phyloP scores from a whole-genome alignment of 2,797 vertebrate genomes.

The Petrocephalus sullivani region DNA sequence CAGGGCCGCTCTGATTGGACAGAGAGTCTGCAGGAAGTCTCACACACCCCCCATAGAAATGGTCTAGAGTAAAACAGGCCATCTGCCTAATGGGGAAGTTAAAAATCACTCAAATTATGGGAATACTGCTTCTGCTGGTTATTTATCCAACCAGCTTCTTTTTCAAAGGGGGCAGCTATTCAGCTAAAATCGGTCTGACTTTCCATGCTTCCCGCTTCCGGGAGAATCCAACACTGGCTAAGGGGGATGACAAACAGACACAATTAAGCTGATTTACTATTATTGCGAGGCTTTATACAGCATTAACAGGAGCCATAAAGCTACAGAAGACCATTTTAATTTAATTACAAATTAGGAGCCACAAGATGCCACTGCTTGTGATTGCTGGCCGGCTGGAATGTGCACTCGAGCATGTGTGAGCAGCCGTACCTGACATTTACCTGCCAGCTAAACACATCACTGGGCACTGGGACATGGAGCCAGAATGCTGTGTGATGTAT shows the following conservation, averaged over 20 bases:
- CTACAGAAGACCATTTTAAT: neutral
- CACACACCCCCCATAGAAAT: constrained; percentile 41
- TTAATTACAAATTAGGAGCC: constrained; percentile 2
- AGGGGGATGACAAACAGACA: neutral
- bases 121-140: constrained; percentile 31
- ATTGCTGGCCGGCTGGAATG: neutral
- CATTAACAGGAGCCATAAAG: neutral
- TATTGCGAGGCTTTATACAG: neutral
- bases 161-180: neutral
- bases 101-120: constrained; percentile 28
- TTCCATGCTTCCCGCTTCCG: neutral
- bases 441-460: neutral
- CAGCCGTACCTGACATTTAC: constrained; percentile 12
- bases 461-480: neutral
- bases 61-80: constrained; percentile 45
- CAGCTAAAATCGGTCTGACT: neutral
- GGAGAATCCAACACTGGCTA: neutral
- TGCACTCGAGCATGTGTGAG: neutral
- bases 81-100: constrained; percentile 35
- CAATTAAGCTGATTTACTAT: neutral
- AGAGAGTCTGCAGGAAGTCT: constrained; percentile 60
- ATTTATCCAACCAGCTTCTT: neutral
- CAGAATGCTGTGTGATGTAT: neutral
- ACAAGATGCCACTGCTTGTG: neutral
- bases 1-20: constrained; percentile 52